Base-by-base conservation (phyloP, 2,888 invertebrate species). In the Ephialtes manifestator region DNA sequence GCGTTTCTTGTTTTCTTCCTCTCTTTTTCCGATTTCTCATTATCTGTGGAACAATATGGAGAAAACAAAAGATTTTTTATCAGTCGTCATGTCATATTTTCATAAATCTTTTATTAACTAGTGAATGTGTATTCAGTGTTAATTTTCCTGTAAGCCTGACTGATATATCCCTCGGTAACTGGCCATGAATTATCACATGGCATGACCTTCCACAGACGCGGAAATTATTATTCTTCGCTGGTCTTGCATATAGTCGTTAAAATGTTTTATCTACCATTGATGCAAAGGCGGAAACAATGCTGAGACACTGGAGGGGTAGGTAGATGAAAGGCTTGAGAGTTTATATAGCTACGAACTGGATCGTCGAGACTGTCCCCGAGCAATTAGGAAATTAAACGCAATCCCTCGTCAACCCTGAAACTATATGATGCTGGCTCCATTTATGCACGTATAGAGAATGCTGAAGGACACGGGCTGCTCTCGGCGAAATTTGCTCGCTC, bases 351-450 rank as follows among this genome's bases (percentile, higher is more conserved):
- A 0, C 18, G 28, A 28, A 35, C 15, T 43, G 51, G 28, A 53
- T 35, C n/a, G 20, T 39, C 13, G 24, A 39, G 39, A 71, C 10
- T 10, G 46, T 83, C 51, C 31, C 46, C 58, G 67, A 84, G 84
- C 46, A 81, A 84, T 84, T 84, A 68, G 51, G 31, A 77, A 77
- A 84, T 84, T 84, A 72, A 43, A 58, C 51, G 60, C 65, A 28
- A 74, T 80, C 48, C 67, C 51, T 46, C 48, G 71, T 71, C 71
- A 55, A 65, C 51, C 35, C 65, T 71, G 43, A 51, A 48, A 84
- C 67, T 5, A 51, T n/a, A 18, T 13, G 53, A 76, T 7, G 31
- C 13, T 18, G 10, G 68, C 18, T 81, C 18, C 20, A 18, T 51
- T 28, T 51, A 24, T 75, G 43, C 5, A 39, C 0, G n/a, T 78